Conservation (phyloP, 2,113 vertebrate species). For the Orcinus orca region DNA sequence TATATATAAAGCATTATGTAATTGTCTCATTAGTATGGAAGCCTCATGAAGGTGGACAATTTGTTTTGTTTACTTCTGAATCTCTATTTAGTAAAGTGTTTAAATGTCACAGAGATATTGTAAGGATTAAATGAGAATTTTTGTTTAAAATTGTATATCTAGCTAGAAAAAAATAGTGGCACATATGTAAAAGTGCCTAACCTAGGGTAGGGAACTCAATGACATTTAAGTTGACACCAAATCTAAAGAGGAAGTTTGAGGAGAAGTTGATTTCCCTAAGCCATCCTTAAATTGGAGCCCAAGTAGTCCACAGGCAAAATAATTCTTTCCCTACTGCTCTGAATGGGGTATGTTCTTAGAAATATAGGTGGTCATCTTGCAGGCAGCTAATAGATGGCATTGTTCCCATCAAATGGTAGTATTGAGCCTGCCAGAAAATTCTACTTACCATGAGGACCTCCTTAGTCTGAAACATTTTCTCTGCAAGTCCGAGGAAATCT, state of each 20-base stretch:
- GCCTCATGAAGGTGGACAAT: neutral
- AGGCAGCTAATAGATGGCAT: neutral
- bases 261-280: neutral
- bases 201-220: neutral
- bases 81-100: neutral
- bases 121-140: slow-evolving; percentile 7
- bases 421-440: slow-evolving; percentile 19
- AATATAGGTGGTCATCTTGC: neutral
- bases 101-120: neutral
- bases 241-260: slow-evolving; percentile 1
- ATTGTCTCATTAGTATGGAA: neutral
- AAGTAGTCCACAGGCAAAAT: neutral
- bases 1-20: neutral
- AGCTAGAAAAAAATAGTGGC: neutral
- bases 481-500: neutral
- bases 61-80: slow-evolving; percentile 5
- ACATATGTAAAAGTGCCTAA: neutral
- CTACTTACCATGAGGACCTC: neutral
- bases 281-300: neutral
- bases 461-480: slow-evolving; percentile 6
- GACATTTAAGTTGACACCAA: neutral
- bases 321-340: neutral
- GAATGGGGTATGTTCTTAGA: neutral
- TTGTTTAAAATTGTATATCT: neutral
- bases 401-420: neutral